Base-by-base conservation (phyloP, 2,797 vertebrate species). In the Staurois parvus region DNA sequence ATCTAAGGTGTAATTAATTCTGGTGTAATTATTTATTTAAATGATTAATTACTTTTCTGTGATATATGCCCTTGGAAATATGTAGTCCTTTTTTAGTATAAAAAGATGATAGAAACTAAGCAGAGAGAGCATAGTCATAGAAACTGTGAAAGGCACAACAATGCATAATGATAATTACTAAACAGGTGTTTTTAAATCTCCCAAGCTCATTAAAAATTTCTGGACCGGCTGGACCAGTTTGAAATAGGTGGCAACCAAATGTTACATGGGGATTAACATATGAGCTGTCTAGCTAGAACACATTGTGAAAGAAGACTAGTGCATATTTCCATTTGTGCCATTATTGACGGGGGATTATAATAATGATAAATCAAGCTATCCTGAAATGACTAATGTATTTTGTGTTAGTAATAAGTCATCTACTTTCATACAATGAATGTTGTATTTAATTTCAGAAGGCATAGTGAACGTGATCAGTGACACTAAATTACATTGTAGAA, bases 141-240 rank as follows among this genome's bases (percentile, higher is more conserved):
- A 48, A 76, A 69, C 34, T 32, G 26, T 70, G 52, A 62, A 32
- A 59, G n/a, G 24, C 28, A 72, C 52, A 86, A 77, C 59, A 72
- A 83, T 73, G 48, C 70, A 40, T 72, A 37, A 64, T 76, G 26
- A 26, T 86, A 81, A 83, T 86, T 86, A 56, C 74, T 17, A 77
- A 76, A 66, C 29, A 76, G 73, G 79, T 76, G 73, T 17, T 37
- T 72, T 81, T 64, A 82, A 86, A 82, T 82, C 85, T 66, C 52
- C 79, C 73, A 86, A 86, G 85, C 79, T 82, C 28, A 75, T 83
- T 78, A 83, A 86, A 86, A 48, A 29, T 59, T 6, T 70, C 66
- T 66, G 29, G 85, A 86, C 85, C 21, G 52, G 79, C 34, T 77
- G 79, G 74, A 77, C 85, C 79, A 81, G 85, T 86, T 86, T 86